Conservation (phyloP, 2,888 invertebrate species). For the Agonum fuliginosum region DNA sequence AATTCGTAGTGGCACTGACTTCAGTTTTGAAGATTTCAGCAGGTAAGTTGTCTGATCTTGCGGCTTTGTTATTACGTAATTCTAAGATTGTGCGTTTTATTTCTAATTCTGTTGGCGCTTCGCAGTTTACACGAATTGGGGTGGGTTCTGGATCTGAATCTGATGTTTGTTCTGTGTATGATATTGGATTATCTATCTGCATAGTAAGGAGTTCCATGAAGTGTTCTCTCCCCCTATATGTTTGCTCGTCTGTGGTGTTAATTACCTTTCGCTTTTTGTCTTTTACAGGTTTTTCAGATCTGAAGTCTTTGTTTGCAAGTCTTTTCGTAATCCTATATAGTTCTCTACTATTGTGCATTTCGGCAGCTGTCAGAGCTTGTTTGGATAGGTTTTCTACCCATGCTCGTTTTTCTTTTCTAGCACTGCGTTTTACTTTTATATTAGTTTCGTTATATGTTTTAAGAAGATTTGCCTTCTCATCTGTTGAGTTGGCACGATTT, state of each 20-base stretch:
- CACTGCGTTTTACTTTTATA: background rate
- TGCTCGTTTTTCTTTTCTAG: background rate
- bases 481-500: background rate
- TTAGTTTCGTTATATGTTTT: background rate
- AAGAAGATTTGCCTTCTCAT: background rate
- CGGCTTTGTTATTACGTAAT: too few relatives aligned
- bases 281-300: background rate
- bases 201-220: too few relatives aligned
- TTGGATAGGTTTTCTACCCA: background rate
- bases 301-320: background rate
- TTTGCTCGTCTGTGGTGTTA: background rate
- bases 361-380: background rate
- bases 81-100: too few relatives aligned
- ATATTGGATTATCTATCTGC: too few relatives aligned
- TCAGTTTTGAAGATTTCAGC: too few relatives aligned
- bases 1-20: too few relatives aligned
- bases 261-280: background rate
- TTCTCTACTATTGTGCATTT: background rate
- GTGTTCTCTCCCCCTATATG: too few relatives aligned
- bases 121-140: too few relatives aligned
- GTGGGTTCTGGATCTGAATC: too few relatives aligned
- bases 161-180: too few relatives aligned
- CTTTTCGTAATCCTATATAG: background rate
- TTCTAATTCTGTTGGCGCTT: too few relatives aligned
- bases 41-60: too few relatives aligned